Evolutionary conservation across 2,797 vertebrate genomes (phyloP).

Genomic region (Zenarchopterus dispar): DNA sequence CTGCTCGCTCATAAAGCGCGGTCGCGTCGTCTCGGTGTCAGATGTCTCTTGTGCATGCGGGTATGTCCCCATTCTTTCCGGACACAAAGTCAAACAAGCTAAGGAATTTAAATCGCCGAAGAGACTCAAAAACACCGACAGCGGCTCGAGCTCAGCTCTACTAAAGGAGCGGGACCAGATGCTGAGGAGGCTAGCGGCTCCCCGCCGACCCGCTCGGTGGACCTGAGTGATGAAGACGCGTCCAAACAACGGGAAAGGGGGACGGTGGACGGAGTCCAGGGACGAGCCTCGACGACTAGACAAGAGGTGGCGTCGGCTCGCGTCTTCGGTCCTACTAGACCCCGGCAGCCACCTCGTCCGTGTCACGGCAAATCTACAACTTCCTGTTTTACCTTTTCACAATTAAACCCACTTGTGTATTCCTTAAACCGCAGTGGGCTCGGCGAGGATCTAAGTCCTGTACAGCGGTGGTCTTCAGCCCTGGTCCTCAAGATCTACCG

Average conservation of each 20-base stretch:
- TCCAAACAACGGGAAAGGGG: background rate
- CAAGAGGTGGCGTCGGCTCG: slow-evolving; percentile 36
- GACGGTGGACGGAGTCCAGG: background rate
- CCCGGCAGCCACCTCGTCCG: slow-evolving; percentile 30
- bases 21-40: slow-evolving; percentile 53
- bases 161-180: slow-evolving; percentile 12
- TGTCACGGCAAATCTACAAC: slow-evolving; percentile 5
- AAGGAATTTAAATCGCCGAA: slow-evolving; percentile 5
- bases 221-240: background rate
- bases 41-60: slow-evolving; percentile 20
- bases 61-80: background rate
- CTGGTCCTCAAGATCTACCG: no score
- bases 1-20: slow-evolving; percentile 13
- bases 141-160: slow-evolving; percentile 5
- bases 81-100: slow-evolving; percentile 4
- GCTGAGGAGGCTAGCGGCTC: slow-evolving; percentile 22
- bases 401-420: slow-evolving; percentile 17
- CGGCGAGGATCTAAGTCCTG: no score
- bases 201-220: slow-evolving; percentile 12
- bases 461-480: no score
- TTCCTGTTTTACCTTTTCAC: slow-evolving; percentile 49
- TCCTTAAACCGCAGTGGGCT: no score
- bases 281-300: slow-evolving; percentile 37
- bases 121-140: background rate
- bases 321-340: slow-evolving; percentile 42